phyloP scores from a whole-genome alignment of 2,113 vertebrate species.

The Zingel zingel region DNA sequence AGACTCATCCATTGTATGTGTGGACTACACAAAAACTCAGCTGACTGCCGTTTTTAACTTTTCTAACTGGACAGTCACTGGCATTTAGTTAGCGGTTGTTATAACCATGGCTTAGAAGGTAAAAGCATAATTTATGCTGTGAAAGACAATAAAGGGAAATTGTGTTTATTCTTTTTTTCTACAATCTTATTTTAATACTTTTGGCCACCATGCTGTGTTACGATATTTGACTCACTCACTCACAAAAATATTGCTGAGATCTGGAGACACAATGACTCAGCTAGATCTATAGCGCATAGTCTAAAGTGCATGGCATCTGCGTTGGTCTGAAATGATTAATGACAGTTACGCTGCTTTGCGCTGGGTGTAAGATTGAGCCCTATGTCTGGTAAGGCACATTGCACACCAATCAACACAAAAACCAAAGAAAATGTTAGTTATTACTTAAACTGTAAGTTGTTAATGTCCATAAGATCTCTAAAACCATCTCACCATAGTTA shows the following conservation, averaged over 20 bases:
- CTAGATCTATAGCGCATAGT: no score
- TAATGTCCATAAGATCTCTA: not conserved
- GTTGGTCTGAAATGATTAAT: no score
- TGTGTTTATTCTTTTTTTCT: not conserved
- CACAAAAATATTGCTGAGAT: not conserved
- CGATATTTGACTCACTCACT: not conserved
- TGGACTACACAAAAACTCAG: constrained; percentile 38
- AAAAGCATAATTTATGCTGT: not conserved
- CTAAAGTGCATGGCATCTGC: no score
- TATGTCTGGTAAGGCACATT: no score
- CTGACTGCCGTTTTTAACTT: constrained; percentile 33
- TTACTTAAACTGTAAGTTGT: not conserved
- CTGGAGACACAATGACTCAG: not conserved
- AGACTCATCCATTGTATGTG: constrained; percentile 59
- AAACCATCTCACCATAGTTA: not conserved
- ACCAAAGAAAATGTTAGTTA: not conserved
- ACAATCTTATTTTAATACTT: not conserved
- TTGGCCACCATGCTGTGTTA: not conserved
- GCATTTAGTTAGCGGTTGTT: not conserved
- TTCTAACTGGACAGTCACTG: constrained; percentile 8
- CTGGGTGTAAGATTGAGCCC: no score
- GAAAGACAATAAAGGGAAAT: not conserved
- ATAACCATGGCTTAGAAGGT: not conserved
- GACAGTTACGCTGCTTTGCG: no score
- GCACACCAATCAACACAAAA: not conserved